A percentile compares a stretch with the other conserved stretches of the same genome.
phyloP scores from a whole-genome alignment of 2,113 vertebrate genomes.

The Dinomys branickii region DNA sequence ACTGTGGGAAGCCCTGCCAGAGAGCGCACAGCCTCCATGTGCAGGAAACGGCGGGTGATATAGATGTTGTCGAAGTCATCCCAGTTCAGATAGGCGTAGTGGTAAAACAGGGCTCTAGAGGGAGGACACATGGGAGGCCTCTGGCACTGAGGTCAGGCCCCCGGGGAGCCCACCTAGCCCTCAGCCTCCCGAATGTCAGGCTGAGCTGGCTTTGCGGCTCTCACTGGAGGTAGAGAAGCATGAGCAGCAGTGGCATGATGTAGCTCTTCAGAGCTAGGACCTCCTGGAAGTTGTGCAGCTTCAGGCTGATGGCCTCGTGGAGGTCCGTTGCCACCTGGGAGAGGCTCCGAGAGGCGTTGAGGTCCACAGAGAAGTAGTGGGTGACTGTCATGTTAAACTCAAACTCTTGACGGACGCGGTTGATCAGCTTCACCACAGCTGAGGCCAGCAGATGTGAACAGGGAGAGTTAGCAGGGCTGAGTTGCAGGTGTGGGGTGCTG shows the following conservation, averaged over 20 bases:
- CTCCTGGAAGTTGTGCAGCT: constrained; percentile 74
- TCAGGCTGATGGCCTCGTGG: constrained; percentile 82
- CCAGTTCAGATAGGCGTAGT: constrained; percentile 85
- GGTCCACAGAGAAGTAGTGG: constrained; percentile 83
- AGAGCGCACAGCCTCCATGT: constrained; percentile 84
- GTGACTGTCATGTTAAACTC: constrained; percentile 91
- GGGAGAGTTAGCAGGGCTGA: not conserved
- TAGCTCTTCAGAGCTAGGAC: constrained; percentile 83
- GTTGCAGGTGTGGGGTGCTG: not conserved
- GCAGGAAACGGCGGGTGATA: constrained; percentile 88
- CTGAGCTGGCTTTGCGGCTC: constrained; percentile 15
- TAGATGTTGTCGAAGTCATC: constrained; percentile 92
- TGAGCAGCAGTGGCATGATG: constrained; percentile 83
- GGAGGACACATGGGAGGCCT: fast-evolving
- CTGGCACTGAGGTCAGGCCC: not conserved
- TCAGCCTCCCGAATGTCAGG: not conserved
- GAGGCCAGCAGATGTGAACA: not conserved
- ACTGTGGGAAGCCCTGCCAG: constrained; percentile 83
- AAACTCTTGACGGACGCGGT: constrained; percentile 89
- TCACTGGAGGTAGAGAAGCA: constrained; percentile 89
- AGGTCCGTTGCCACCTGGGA: constrained; percentile 88
- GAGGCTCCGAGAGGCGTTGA: constrained; percentile 88
- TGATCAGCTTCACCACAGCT: constrained; percentile 85
- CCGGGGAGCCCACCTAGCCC: not conserved
- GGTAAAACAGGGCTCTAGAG: constrained; percentile 89